phyloP scores from a whole-genome alignment of 2,888 invertebrate species.

The Anoplius nigerrimus region DNA sequence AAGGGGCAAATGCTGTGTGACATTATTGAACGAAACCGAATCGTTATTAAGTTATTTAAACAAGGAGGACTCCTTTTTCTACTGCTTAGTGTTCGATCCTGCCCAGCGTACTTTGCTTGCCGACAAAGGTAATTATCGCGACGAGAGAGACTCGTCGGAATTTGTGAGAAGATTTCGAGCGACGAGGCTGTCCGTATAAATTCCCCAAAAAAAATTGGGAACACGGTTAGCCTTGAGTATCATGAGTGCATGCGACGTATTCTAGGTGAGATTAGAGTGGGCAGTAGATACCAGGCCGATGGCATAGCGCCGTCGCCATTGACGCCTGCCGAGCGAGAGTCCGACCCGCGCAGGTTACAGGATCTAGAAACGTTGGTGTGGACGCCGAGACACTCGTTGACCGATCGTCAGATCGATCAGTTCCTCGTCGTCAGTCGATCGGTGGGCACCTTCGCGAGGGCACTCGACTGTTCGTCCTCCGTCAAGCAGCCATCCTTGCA shows the following conservation, averaged over 20 bases:
- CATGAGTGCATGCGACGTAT: slow-evolving; percentile 19
- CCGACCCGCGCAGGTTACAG: slow-evolving; percentile 82
- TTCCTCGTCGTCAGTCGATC: slow-evolving; percentile 96
- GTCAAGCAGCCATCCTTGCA: slow-evolving; percentile 98
- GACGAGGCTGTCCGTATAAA: too few species aligned
- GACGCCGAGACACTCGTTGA: slow-evolving; percentile 93
- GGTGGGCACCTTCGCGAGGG: slow-evolving; percentile 98
- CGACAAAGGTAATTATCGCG: slow-evolving; percentile 86
- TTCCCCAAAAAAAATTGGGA: too few species aligned
- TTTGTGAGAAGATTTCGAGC: not conserved
- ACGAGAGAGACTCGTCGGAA: not conserved
- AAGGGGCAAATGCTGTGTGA: slow-evolving; percentile 99
- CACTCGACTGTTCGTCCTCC: slow-evolving; percentile 98
- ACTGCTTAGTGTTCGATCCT: slow-evolving; percentile 99
- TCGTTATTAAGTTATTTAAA: slow-evolving; percentile 96
- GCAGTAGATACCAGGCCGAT: slow-evolving; percentile 98
- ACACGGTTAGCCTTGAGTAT: too few species aligned
- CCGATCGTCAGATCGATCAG: slow-evolving; percentile 98
- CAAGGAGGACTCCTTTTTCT: slow-evolving; percentile 99
- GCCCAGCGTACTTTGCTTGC: slow-evolving; percentile 98
- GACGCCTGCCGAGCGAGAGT: slow-evolving; percentile 74
- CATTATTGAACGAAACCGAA: slow-evolving; percentile 99
- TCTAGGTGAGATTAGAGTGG: slow-evolving; percentile 81
- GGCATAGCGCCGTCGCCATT: slow-evolving; percentile 81
- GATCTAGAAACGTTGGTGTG: slow-evolving; percentile 95